Evolutionary conservation across 2,888 invertebrate genomes (phyloP).

Genomic region (Scaptomyza cyrtandrae): DNA sequence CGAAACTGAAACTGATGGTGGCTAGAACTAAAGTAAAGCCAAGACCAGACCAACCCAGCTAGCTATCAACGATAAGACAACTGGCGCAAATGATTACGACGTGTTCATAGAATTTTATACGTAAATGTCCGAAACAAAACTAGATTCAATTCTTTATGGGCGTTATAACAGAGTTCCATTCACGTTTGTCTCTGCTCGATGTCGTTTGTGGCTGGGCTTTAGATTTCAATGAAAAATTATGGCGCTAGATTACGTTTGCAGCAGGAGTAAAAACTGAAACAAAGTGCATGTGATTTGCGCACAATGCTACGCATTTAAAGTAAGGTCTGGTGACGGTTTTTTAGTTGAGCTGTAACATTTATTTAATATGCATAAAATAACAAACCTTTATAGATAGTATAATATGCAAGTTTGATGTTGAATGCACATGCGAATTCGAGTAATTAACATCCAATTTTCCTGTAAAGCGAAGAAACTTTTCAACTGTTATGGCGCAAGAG

Average conservation of each 20-base stretch:
- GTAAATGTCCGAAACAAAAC: slow-evolving; percentile 71
- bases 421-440: slow-evolving; percentile 57
- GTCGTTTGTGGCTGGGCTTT: slow-evolving; percentile 30
- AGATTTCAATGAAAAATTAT: slow-evolving; percentile 62
- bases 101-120: slow-evolving; percentile 57
- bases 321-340: slow-evolving; percentile 7
- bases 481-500: slow-evolving; percentile 21
- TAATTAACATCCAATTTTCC: slow-evolving; percentile 72
- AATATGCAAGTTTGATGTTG: slow-evolving; percentile 35
- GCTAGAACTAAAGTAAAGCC: slow-evolving; percentile 5
- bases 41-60: slow-evolving; percentile 8
- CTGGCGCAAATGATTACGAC: slow-evolving; percentile 77
- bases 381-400: background rate
- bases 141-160: slow-evolving; percentile 72
- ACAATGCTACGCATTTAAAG: background rate
- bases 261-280: slow-evolving; percentile 10
- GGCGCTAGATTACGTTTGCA: slow-evolving; percentile 45
- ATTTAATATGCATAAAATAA: slow-evolving; percentile 11
- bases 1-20: slow-evolving; percentile 24
- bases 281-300: slow-evolving; percentile 24
- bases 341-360: slow-evolving; percentile 8
- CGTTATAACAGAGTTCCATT: slow-evolving; percentile 53
- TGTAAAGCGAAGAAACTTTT: slow-evolving; percentile 53
- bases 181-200: slow-evolving; percentile 8
- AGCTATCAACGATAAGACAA: slow-evolving; percentile 72